Evolutionary conservation across 2,113 vertebrate genomes (phyloP).

Genomic region (Barbus barbus): DNA sequence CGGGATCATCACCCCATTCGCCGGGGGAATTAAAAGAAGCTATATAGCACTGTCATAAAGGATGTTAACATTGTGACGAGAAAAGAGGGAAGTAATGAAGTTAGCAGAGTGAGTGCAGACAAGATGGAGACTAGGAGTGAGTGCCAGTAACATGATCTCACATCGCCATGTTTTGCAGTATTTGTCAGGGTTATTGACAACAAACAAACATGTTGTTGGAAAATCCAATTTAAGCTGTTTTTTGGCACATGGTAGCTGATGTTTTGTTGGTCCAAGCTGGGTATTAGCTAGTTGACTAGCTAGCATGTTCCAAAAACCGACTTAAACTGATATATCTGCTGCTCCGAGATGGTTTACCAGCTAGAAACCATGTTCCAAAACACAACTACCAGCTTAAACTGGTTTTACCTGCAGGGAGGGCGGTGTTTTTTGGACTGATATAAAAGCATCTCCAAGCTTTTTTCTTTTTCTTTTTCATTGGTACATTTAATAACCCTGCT

Average conservation of each 20-base stretch:
- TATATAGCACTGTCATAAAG: slow-evolving; percentile 32
- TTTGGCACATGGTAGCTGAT: not conserved
- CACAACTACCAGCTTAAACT: not conserved
- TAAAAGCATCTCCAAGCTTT: not conserved
- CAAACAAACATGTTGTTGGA: not conserved
- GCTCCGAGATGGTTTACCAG: not conserved
- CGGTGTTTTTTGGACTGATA: not conserved
- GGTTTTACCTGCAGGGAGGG: not conserved
- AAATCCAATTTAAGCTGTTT: not conserved
- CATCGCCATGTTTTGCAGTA: not conserved
- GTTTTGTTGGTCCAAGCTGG: not conserved
- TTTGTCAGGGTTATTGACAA: not conserved
- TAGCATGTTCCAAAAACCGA: not conserved
- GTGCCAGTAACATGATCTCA: slow-evolving; percentile 14
- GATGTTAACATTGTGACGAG: slow-evolving; percentile 29
- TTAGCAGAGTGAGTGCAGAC: slow-evolving; percentile 35
- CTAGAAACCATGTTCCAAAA: not conserved
- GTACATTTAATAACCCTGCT: not conserved
- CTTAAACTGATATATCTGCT: not conserved
- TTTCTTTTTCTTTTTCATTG: not conserved
- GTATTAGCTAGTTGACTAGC: not conserved
- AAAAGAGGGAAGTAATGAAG: slow-evolving; percentile 22
- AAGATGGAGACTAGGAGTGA: slow-evolving; percentile 16
- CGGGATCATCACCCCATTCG: slow-evolving; percentile 12
- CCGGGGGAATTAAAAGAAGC: slow-evolving; percentile 44